Conservation (phyloP, 2,797 vertebrate species). For the Phoebastria nigripes region DNA sequence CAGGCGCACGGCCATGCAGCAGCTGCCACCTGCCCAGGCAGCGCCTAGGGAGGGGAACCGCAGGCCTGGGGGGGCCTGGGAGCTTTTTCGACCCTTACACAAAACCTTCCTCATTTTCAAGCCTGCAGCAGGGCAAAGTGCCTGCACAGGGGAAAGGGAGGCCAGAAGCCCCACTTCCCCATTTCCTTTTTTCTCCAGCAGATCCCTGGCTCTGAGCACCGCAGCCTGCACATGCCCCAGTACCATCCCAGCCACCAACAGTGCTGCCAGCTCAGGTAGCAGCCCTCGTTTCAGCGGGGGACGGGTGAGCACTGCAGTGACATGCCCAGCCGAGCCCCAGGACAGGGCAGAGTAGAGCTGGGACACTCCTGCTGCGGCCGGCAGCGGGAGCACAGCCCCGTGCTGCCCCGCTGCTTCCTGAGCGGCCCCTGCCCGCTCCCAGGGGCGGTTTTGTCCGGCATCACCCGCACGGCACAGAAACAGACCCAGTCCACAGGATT, state of each 20-base stretch:
- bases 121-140: not conserved
- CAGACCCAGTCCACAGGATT: not conserved
- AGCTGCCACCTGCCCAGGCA: conserved; percentile 19
- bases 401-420: not conserved
- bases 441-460: fast-evolving
- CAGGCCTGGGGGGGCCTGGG: not conserved
- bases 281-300: not conserved
- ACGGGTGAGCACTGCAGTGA: not conserved
- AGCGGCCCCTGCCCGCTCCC: not conserved
- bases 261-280: not conserved
- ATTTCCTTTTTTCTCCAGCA: not conserved
- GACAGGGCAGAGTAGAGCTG: not conserved
- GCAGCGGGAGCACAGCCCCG: not conserved
- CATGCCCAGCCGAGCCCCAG: fast-evolving
- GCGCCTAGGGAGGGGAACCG: not conserved
- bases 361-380: fast-evolving
- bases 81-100: not conserved
- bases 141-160: fast-evolving
- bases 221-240: not conserved
- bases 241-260: not conserved
- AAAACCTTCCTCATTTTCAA: not conserved
- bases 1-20: not conserved
- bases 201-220: not conserved
- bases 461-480: not conserved
- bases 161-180: not conserved